Base-by-base conservation (phyloP, 2,797 vertebrate genomes). In the Paramormyrops hopkinsi region DNA sequence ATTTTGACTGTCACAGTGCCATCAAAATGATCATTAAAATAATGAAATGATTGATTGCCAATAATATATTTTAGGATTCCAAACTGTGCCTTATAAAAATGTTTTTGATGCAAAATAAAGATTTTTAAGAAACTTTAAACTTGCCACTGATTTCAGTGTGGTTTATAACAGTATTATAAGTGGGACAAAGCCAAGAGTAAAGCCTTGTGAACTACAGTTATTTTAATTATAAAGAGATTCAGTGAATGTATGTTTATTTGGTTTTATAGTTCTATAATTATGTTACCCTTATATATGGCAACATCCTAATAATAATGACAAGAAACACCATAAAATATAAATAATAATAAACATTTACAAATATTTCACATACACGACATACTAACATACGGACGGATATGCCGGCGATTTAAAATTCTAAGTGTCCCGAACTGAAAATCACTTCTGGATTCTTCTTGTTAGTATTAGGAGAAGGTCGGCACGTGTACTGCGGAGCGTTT, bases 31-130 rank as follows among this genome's bases (percentile, higher is more conserved):
- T 88, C 86, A 87, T 88, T 73, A 83, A 88, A 82, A 90, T 88
- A 85, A 89, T 88, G 5, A 86, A 90, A 89, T 90, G 8, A 90
- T 90, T 90, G 90, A 90, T 89, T 91, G 90, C 89, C 91, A 91
- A 59, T 92, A 92, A 93, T 93, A 92, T 92, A 92, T 93, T 93
- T 84, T 92, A 88, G 91, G 91, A 90, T 87, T 90, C 90, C 90
- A 89, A 85, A 92, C 90, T 90, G 90, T 94, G 92, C 91, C 90
- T 92, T 92, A 92, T 90, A 51, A 91, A 62, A 82, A 91, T 73
- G 59, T 91, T 90, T 84, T 89, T 89, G 87, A 92, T 90, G 82
- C 87, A 91, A 91, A 93, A 93, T 90, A 91, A 92, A 93, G 22
- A 89, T 89, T 84, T 89, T 87, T 90, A 86, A 88, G 65, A 92